These are phyloP conservation scores for Neosilurus hyrtlii DNA, from an alignment of 2,797 vertebrate genomes.

Conservation along the genomic window DNA sequence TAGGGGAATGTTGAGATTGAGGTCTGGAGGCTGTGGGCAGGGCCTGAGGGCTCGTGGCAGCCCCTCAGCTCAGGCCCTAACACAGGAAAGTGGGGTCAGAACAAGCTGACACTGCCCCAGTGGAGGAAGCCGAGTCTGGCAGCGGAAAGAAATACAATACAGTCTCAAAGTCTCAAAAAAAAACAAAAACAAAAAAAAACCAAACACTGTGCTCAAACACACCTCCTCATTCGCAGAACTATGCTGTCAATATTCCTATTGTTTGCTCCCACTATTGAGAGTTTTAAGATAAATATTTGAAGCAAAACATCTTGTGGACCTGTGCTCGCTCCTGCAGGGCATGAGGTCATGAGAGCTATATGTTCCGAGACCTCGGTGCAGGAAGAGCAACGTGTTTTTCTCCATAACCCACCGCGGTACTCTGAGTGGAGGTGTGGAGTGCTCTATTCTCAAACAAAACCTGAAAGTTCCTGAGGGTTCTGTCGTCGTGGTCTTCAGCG, in stretches of 20 bases:
- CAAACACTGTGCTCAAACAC: constrained; percentile 60
- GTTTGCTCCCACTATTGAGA: constrained; percentile 56
- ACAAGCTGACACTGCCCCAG: constrained; percentile 75
- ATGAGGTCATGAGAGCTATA: constrained; percentile 15
- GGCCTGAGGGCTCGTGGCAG: constrained; percentile 81
- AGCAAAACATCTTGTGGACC: constrained; percentile 31
- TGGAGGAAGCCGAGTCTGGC: constrained; percentile 85
- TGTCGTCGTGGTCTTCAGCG: constrained; percentile 13
- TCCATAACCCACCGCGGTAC: background rate
- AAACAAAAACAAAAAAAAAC: constrained; percentile 49
- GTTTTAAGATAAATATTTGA: constrained; percentile 63
- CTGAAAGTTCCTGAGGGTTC: constrained; percentile 5
- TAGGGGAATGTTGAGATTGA: constrained; percentile 34
- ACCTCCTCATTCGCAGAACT: constrained; percentile 59
- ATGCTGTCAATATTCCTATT: constrained; percentile 66
- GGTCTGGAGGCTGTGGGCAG: constrained; percentile 66
- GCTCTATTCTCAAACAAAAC: background rate
- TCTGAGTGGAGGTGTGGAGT: constrained; percentile 19
- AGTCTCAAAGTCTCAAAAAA: constrained; percentile 66
- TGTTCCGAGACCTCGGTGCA: constrained; percentile 15
- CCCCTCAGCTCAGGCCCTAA: constrained; percentile 75
- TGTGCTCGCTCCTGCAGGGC: constrained; percentile 36
- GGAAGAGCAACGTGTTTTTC: background rate
- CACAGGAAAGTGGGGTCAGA: constrained; percentile 87
- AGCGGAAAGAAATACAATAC: constrained; percentile 93